phyloP scores from a whole-genome alignment of 2,797 vertebrate genomes.

The Argyrosomus regius region DNA sequence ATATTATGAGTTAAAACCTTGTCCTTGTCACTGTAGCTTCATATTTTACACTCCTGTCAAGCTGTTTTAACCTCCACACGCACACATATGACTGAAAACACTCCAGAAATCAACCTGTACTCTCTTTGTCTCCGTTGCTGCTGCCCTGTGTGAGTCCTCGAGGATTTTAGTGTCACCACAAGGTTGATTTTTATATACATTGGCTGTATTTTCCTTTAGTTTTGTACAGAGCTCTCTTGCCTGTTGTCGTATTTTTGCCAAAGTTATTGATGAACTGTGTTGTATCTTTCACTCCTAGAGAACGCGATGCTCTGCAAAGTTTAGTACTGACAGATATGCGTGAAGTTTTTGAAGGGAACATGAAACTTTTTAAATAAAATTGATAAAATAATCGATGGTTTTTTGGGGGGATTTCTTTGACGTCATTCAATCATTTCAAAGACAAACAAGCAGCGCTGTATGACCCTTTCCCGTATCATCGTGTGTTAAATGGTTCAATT shows the following conservation, averaged over 20 bases:
- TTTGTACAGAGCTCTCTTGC: conserved; percentile 58
- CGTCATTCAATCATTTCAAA: no score
- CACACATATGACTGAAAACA: conserved; percentile 21
- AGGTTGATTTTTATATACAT: conserved; percentile 40
- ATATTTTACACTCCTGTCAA: conserved; percentile 47
- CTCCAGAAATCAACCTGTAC: conserved; percentile 24
- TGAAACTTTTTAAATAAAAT: conserved; percentile 79
- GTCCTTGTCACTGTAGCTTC: not conserved
- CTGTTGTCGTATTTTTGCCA: conserved; percentile 65
- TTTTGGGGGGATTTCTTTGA: no score
- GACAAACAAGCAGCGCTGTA: no score
- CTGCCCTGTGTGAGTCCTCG: conserved; percentile 10
- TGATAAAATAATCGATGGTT: not conserved
- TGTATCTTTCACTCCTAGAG: conserved; percentile 35
- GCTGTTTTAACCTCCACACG: not conserved
- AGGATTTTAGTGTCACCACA: not conserved
- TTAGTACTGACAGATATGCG: conserved; percentile 58
- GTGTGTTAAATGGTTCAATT: no score
- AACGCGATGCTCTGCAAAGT: conserved; percentile 53
- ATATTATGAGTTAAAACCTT: conserved; percentile 4
- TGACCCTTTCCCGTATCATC: no score
- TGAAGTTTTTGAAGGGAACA: conserved; percentile 72
- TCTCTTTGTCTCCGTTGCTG: not conserved
- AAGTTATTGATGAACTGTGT: conserved; percentile 59
- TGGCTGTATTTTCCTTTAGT: conserved; percentile 48